Percentiles rank a stretch among this genome's conserved stretches.
These are phyloP conservation scores for Microhierax caerulescens DNA, from an alignment of 2,797 vertebrate genomes.

Conservation along the genomic window DNA sequence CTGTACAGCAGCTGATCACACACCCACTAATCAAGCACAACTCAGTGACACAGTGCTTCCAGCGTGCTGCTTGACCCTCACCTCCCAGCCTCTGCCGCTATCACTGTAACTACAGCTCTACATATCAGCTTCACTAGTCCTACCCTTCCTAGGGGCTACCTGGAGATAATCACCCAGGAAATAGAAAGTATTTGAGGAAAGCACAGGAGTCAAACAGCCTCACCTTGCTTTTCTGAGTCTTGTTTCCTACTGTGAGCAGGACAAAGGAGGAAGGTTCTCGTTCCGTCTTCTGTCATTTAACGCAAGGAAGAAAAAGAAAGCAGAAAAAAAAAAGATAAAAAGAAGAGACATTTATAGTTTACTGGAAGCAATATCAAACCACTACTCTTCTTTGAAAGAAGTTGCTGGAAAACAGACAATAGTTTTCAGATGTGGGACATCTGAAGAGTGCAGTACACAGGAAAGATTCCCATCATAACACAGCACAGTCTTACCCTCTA, in stretches of 20 bases:
- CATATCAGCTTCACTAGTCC: background rate
- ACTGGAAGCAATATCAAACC: background rate
- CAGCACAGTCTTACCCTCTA: background rate
- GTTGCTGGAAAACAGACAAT: background rate
- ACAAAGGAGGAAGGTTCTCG: conserved; percentile 85
- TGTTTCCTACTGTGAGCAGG: conserved; percentile 82
- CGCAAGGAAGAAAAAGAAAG: background rate
- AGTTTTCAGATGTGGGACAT: background rate
- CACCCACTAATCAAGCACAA: background rate
- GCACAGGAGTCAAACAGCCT: background rate
- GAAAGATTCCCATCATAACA: background rate
- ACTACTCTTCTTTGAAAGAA: background rate
- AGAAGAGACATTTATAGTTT: background rate
- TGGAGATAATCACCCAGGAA: background rate
- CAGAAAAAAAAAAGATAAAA: background rate
- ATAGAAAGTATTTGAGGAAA: background rate
- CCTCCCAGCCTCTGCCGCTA: background rate
- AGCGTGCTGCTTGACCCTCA: background rate
- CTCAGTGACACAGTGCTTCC: background rate
- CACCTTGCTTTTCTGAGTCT: conserved; percentile 92
- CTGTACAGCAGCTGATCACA: background rate
- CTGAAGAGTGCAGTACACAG: background rate
- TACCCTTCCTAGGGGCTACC: background rate
- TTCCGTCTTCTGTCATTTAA: conserved; percentile 69
- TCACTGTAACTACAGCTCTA: background rate